Evolutionary conservation across 2,113 vertebrate genomes (phyloP).

Genomic region (Poicephalus gulielmi): DNA sequence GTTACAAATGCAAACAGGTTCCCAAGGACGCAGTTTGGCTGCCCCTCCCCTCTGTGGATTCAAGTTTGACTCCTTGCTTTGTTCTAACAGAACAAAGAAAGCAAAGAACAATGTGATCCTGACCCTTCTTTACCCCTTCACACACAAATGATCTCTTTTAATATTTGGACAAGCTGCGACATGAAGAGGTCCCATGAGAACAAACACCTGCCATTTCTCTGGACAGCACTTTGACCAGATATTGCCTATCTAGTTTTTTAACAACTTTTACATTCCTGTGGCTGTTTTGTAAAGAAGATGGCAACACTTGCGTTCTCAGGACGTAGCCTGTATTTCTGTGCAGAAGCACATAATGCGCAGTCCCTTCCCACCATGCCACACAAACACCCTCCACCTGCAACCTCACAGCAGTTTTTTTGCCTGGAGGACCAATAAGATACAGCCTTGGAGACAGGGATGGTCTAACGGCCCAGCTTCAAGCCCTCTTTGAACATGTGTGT

Average conservation of each 20-base stretch:
- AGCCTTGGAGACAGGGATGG: background rate
- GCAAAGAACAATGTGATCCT: conserved; percentile 36
- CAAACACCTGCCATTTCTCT: conserved; percentile 14
- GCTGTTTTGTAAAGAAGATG: background rate
- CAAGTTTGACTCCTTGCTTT: conserved; percentile 53
- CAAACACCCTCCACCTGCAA: background rate
- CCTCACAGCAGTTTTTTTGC: background rate
- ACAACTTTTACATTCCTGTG: background rate
- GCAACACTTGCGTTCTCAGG: background rate
- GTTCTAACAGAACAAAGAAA: conserved; percentile 50
- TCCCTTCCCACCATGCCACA: background rate
- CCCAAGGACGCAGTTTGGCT: background rate
- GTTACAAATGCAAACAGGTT: conserved; percentile 52
- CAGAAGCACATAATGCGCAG: background rate
- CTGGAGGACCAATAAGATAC: background rate
- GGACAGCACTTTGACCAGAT: background rate
- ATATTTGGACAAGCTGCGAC: background rate
- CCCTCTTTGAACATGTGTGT: background rate
- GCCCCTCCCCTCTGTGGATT: background rate
- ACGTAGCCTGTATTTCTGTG: background rate
- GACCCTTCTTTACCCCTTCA: conserved; percentile 30
- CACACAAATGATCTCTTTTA: conserved; percentile 36
- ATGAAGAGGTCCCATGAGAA: conserved; percentile 20
- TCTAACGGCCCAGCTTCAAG: background rate
- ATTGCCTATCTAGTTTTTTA: background rate